Conservation (phyloP, 2,888 invertebrate genomes). For the Melanchra persicariae region DNA sequence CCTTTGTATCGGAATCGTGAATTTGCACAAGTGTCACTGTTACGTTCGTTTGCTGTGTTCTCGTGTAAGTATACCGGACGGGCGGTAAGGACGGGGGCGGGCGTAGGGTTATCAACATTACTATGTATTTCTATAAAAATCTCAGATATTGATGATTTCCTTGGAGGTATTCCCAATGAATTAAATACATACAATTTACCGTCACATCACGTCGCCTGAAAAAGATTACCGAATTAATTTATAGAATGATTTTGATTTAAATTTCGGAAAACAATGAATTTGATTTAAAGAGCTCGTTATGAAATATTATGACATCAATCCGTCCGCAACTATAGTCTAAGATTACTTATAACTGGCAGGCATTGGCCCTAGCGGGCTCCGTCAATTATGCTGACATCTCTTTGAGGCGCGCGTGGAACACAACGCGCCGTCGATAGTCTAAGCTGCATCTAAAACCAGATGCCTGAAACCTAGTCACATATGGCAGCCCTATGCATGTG, state of each 20-base stretch:
- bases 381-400: no score
- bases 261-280: neutral
- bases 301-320: no score
- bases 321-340: no score
- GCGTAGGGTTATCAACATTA: constrained; percentile 27
- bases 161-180: neutral
- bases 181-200: neutral
- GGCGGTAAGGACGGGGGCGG: neutral
- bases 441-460: neutral
- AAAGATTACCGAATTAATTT: neutral
- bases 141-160: no score
- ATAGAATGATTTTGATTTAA: neutral
- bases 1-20: constrained; percentile 62
- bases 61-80: constrained; percentile 21
- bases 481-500: constrained; percentile 36
- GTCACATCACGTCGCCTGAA: no score
- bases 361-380: no score
- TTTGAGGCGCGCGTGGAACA: no score
- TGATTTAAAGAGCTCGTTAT: neutral
- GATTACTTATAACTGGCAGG: no score
- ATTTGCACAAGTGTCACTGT: constrained; percentile 70
- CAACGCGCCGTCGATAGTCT: no score
- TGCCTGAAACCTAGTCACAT: constrained; percentile 2
- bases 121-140: neutral
- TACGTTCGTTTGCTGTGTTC: constrained; percentile 35